Evolutionary conservation across 2,888 invertebrate genomes (phyloP).

Genomic region (Phengaris arion): DNA sequence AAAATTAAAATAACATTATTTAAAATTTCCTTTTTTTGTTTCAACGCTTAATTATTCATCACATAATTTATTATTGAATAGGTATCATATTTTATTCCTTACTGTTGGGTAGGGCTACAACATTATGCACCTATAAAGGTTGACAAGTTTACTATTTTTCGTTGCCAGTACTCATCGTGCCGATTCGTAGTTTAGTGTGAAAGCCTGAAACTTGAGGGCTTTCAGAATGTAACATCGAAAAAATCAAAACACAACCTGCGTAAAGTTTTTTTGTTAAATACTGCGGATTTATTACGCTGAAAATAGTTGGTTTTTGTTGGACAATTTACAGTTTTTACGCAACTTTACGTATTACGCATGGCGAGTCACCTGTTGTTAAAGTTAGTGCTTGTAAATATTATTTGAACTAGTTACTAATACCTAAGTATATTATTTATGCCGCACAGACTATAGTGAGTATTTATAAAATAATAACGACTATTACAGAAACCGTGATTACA

Average conservation of each 20-base stretch:
- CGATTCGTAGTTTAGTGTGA: not conserved
- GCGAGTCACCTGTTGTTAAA: not conserved
- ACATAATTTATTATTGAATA: too few relatives aligned
- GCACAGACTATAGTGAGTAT: not conserved
- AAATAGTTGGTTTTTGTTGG: not conserved
- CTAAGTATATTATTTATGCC: not conserved
- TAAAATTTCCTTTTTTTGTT: too few relatives aligned
- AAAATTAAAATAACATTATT: too few relatives aligned
- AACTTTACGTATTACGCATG: not conserved
- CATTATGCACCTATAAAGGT: too few relatives aligned
- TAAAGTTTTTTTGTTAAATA: not conserved
- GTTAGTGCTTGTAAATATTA: not conserved
- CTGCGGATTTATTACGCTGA: not conserved
- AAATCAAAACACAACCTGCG: constrained; percentile 8
- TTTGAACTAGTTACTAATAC: too few relatives aligned
- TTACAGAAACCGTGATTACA: not conserved
- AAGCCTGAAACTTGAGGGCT: not conserved
- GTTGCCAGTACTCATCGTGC: not conserved
- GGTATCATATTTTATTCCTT: too few relatives aligned
- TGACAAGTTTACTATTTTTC: too few relatives aligned
- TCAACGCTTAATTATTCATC: too few relatives aligned
- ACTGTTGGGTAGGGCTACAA: too few relatives aligned
- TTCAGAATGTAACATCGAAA: not conserved
- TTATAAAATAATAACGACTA: not conserved
- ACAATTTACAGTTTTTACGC: not conserved